Base-by-base conservation (phyloP, 1,140 invertebrate species). In the Leptinotarsa undecemlineata region DNA sequence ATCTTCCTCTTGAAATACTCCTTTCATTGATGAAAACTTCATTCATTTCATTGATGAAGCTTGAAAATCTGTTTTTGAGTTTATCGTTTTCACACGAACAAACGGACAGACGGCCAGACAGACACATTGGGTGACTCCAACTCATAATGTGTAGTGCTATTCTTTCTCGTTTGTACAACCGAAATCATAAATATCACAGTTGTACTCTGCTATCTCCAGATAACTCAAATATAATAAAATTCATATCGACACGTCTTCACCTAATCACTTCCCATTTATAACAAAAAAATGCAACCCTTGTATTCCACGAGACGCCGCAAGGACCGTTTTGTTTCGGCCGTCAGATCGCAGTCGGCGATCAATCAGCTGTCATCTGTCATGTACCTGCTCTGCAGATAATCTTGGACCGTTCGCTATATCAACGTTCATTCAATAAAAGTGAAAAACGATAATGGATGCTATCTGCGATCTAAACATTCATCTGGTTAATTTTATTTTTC, bases 371-470 rank as follows among this genome's bases (percentile, higher is more conserved):
- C 51, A 57, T 57, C 51, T 57, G 51, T 57, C 51, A 57, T 57
- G 51, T 57, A 57, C 14, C 51, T 57, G 51, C 15, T 57, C 51
- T 57, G 13, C 14, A 57, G 51, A 57, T 57, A 17, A 57, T 57
- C 51, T 57, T 19, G 4, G 51, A 15, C 51, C 15, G 0, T 15
- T 57, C 51, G n/a, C 51, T 19, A 6, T 57, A 57, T 15, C 51
- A 57, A 17, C 51, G 51, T 57, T 57, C 51, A 57, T 57, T 57
- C 51, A 57, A 57, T 57, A 57, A 57, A 57, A 57, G 15, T 57
- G 51, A 57, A 57, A 57, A 57, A 57, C 51, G n/a, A 57, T 57
- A 57, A 57, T 57, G 51, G 51, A 57, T 57, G 51, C 51, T 57
- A 57, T 57, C 51, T 57, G 51, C 17, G 51, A 57, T 57, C 51